Base-by-base conservation (phyloP, 2,888 invertebrate species). In the Mongoloraphidia duomilia region DNA sequence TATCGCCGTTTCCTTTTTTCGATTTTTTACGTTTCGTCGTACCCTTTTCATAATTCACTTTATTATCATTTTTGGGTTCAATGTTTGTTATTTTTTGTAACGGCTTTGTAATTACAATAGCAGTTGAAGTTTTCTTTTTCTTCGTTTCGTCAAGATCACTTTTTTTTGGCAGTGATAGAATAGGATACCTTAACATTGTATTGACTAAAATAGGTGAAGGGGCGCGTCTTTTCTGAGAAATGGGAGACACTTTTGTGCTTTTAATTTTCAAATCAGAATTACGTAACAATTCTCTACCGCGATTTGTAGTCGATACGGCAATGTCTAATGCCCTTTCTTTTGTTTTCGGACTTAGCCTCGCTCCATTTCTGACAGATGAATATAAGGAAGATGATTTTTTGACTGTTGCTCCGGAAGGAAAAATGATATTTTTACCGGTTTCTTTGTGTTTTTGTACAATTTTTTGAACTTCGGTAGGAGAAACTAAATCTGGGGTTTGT, bases 381-480 rank as follows among this genome's bases (percentile, higher is more conserved):
- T 67, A 64, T 9, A 66, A 52, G 8, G 67, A 61, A 14, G 66
- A 65, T 6, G 68, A 63, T 55, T 63, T 71, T 55, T 68, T 73
- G 13, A 67, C 61, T 2, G 64, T 59, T 0, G 66, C 64, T 34
- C 67, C 68, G 2, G 63, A 53, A 2, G 63, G 59, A 10, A 60
- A 44, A n/a, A 57, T 49, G 49, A 50, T 55, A 33, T 54, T 55
- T 47, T 50, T 50, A 33, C 50, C 53, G 47, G 67, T 55, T 5
- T 66, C 69, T 54, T 67, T 71, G 46, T 48, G 51, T 34, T 65
- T 67, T 50, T 66, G 70, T 48, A 68, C 65, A 8, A 68, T 70
- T 50, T 69, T 69, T 52, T 73, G 73, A 0, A 77, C 76, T 59
- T 79, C 77, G 33, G 71, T 71, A 1, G 79, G 75, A 1, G 78